A percentile compares a stretch with the other conserved stretches of the same genome.
Evolutionary conservation across 1,140 invertebrate species (phyloP).

Genomic region (Oppia nitens): DNA sequence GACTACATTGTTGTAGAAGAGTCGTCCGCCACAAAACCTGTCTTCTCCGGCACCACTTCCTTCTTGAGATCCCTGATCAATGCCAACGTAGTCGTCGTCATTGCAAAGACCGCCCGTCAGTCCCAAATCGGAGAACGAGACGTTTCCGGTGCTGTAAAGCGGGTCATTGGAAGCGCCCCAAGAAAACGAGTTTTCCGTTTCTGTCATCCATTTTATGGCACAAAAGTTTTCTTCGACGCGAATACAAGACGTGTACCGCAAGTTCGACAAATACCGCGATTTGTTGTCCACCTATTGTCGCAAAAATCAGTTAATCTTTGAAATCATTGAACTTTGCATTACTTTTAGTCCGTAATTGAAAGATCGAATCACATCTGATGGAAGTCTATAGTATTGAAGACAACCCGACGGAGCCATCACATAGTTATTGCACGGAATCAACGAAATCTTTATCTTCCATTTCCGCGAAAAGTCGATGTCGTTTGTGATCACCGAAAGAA

Average conservation of each 20-base stretch:
- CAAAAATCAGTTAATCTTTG: neutral
- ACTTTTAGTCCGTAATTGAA: slow-evolving; percentile 42
- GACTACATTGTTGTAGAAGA: slow-evolving; percentile 21
- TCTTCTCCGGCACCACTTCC: slow-evolving; percentile 21
- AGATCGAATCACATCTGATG: slow-evolving; percentile 24
- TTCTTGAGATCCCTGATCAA: slow-evolving; percentile 44
- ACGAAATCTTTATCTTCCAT: slow-evolving; percentile 22
- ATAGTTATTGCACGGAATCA: slow-evolving; percentile 15
- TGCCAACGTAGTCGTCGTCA: slow-evolving; percentile 79
- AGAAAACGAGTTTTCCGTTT: slow-evolving; percentile 19
- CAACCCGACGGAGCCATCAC: slow-evolving; percentile 22
- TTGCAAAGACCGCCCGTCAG: slow-evolving; percentile 38
- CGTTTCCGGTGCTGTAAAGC: slow-evolving; percentile 1
- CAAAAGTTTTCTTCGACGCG: slow-evolving; percentile 70
- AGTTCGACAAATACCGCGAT: slow-evolving; percentile 65
- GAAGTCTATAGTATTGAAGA: slow-evolving; percentile 20
- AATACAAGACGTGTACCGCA: slow-evolving; percentile 70
- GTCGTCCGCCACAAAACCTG: slow-evolving; percentile 21
- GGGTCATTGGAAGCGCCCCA: slow-evolving; percentile 17
- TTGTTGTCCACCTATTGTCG: slow-evolving; percentile 2
- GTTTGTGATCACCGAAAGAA: slow-evolving; percentile 25
- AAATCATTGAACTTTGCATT: neutral
- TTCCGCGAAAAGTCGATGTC: slow-evolving; percentile 33
- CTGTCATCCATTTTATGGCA: slow-evolving; percentile 39
- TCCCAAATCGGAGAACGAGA: slow-evolving; percentile 13